Evolutionary conservation across 1,140 invertebrate genomes (phyloP), one percentile per base, ranked within the genome.

Genomic region (Brachionus calyciflorus): DNA sequence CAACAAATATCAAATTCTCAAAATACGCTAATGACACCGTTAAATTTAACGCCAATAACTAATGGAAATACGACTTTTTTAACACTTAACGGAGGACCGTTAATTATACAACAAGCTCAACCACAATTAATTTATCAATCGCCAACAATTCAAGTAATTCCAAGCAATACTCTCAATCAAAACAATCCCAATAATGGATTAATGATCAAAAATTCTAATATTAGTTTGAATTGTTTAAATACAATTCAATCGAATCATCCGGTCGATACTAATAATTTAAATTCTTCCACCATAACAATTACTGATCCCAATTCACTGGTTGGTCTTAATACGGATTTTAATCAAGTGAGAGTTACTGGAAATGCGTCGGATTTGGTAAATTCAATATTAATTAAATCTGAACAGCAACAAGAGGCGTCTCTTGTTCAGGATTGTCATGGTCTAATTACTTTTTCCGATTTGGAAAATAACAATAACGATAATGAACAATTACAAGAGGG

Each of bases 141-240:
- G 37, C 37, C 55, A 7, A 33, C 26, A 17, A 60, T 65, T 7
- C 40, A 41, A 44, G 60, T 44, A 9, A 41, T 65, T n/a, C 37
- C 60, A 65, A 37, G 17, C 19, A 65, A 65, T 65, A 65, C 41
- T 26, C 1, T 41, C 6, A 21, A 17, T 44, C 60, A 65, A 65
- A 65, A 65, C 26, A 26, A 10, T 21, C 3, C 9, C 12, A 19
- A 41, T 14, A 65, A 65, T 24, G 60, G 60, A 12, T 21, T 65
- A 21, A 65, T 65, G 40, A 65, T 65, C 21, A 65, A 41, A 44
- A 65, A 65, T 65, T 65, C 60, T 10, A 65, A 65, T 12, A 65
- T 65, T 3, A 44, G 28, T 65, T 41, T 65, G 21, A 65, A 65
- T 65, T 44, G 60, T 46, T 26, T 65, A 24, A 65, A 65, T 44